Percentiles rank a stretch among this genome's conserved stretches.
Conservation (phyloP, 2,113 vertebrate genomes). For the Sapayoa aenigma region DNA sequence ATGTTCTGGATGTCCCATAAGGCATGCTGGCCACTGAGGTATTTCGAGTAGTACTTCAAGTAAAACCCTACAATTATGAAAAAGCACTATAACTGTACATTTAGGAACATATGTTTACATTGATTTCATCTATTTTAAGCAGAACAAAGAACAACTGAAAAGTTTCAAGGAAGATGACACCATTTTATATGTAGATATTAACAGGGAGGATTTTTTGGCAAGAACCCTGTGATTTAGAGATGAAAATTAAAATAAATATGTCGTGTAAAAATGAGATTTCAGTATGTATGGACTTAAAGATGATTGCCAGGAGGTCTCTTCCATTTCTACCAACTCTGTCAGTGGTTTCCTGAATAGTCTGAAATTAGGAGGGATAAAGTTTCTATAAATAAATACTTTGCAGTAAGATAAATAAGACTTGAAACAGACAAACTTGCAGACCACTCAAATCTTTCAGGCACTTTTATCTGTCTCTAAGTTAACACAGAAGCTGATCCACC, state of each 20-base stretch:
- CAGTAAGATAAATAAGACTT: not conserved
- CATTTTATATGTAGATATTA: not conserved
- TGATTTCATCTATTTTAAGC: not conserved
- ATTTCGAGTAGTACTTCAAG: slow-evolving; percentile 7
- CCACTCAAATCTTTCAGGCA: not conserved
- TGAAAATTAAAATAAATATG: not conserved
- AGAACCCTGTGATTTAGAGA: not conserved
- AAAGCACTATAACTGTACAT: not conserved
- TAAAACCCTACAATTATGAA: slow-evolving; percentile 28
- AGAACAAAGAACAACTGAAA: not conserved
- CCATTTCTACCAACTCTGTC: not conserved
- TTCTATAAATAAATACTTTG: not conserved
- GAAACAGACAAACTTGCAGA: not conserved
- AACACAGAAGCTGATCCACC: not conserved
- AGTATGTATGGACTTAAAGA: not conserved
- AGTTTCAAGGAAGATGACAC: not conserved
- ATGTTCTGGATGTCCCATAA: not conserved
- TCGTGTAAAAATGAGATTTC: not conserved
- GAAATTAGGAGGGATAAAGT: not conserved
- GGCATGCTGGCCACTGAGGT: not conserved
- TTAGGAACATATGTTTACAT: slow-evolving; percentile 29
- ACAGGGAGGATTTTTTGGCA: not conserved
- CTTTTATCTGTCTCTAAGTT: not conserved
- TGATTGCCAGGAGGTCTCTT: not conserved
- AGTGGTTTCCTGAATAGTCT: not conserved